A percentile compares a stretch with the other conserved stretches of the same genome.
These are phyloP conservation scores for Electrona antarctica DNA, from an alignment of 2,113 vertebrate genomes.

Conservation along the genomic window DNA sequence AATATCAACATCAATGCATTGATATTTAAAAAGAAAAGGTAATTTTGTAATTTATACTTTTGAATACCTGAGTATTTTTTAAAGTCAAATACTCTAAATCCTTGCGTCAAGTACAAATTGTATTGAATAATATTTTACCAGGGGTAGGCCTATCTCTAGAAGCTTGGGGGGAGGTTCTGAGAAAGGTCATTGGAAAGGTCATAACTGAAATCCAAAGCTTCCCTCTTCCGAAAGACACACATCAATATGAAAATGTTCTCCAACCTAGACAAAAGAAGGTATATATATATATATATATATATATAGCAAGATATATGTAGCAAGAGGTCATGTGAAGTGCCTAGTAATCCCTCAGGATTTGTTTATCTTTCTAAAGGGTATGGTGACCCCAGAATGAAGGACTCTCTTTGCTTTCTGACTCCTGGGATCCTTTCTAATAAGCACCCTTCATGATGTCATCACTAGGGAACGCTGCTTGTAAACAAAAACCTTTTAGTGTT, in stretches of 20 bases:
- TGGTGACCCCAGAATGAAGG: slow-evolving; percentile 47
- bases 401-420: slow-evolving; percentile 40
- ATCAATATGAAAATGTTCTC: neutral
- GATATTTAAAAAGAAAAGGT: too few species aligned
- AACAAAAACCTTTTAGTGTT: slow-evolving; percentile 67
- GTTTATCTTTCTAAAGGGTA: slow-evolving; percentile 36
- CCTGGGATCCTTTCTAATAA: slow-evolving; percentile 62
- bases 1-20: too few species aligned
- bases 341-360: slow-evolving; percentile 14
- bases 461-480: slow-evolving; percentile 47
- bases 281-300: neutral
- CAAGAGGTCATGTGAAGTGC: slow-evolving; percentile 7
- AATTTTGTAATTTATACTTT: too few species aligned
- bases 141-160: slow-evolving; percentile 49
- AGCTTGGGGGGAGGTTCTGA: slow-evolving; percentile 60
- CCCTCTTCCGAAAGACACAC: neutral
- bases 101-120: too few species aligned
- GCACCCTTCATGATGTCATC: slow-evolving; percentile 64
- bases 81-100: too few species aligned
- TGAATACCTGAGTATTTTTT: too few species aligned
- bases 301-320: too few species aligned
- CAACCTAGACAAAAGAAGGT: neutral
- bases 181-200: slow-evolving; percentile 14
- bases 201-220: slow-evolving; percentile 34
- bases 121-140: too few species aligned